These are phyloP conservation scores for Seira musarum DNA, from an alignment of 2,888 invertebrate species.

Conservation along the genomic window DNA sequence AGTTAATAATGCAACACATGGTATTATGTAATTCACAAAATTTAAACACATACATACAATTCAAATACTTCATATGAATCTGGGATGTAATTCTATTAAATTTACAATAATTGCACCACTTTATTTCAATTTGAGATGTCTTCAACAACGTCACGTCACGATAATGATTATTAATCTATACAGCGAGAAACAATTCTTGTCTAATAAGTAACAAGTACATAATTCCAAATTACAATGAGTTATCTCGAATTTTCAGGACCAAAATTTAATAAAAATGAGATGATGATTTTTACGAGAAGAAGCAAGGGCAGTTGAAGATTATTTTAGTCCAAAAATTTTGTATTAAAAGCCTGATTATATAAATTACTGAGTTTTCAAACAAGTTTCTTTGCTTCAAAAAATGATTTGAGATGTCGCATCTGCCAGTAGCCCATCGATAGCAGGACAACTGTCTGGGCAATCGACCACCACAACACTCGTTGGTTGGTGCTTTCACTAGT, in stretches of 20 bases:
- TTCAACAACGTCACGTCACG: not conserved
- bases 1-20: not conserved
- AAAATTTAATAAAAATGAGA: not conserved
- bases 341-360: slow-evolving; percentile 1
- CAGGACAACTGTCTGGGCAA: slow-evolving; percentile 91
- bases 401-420: slow-evolving; percentile 98
- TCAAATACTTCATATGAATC: not conserved
- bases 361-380: slow-evolving; percentile 71
- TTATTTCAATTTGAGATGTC: not conserved
- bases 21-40: slow-evolving; percentile 1
- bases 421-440: slow-evolving; percentile 98
- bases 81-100: not conserved
- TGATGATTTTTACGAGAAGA: not conserved
- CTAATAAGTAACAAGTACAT: not conserved
- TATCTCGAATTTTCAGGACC: not conserved
- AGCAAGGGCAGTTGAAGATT: not conserved
- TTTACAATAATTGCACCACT: not conserved
- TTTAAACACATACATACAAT: not conserved
- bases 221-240: no score
- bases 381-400: slow-evolving; percentile 99
- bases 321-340: slow-evolving; percentile 1
- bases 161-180: not conserved
- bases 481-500: slow-evolving; percentile 98
- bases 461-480: slow-evolving; percentile 96
- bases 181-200: not conserved